Evolutionary conservation across 2,888 invertebrate genomes (phyloP).

Genomic region (Therioaphis trifolii): DNA sequence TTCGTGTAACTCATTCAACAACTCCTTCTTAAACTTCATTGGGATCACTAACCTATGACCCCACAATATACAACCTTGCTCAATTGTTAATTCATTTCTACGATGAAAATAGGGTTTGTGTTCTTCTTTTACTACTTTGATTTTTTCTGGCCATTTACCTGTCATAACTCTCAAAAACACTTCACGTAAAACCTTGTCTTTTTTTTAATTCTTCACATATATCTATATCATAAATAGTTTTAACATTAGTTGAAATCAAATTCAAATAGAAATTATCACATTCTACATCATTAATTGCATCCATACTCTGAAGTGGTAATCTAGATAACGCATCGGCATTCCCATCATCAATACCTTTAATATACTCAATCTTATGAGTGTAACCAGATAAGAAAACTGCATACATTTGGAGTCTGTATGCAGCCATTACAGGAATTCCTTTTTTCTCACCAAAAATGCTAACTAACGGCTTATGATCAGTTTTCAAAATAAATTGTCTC

Average conservation of each 20-base stretch:
- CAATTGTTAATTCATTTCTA: background rate
- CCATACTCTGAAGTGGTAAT: conserved; percentile 3
- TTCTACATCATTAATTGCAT: background rate
- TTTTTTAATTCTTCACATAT: background rate
- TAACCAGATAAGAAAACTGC: conserved; percentile 67
- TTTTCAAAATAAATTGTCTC: background rate
- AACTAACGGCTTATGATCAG: background rate
- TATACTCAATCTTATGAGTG: conserved; percentile 65
- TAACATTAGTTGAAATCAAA: no score
- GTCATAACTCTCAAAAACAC: background rate
- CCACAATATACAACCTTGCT: conserved; percentile 28
- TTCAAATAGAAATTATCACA: no score
- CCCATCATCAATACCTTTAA: conserved; percentile 62
- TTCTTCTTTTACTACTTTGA: background rate
- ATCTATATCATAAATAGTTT: background rate
- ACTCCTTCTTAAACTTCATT: no score
- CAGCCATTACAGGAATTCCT: conserved; percentile 21
- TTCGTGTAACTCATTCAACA: no score
- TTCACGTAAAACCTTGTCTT: background rate
- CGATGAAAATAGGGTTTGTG: background rate
- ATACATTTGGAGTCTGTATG: conserved; percentile 23
- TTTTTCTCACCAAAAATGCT: background rate
- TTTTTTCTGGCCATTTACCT: background rate
- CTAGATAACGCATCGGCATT: conserved; percentile 65
- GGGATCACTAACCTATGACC: conserved; percentile 31